Conservation (phyloP, 2,113 vertebrate genomes). For the Ciconia boyciana region DNA sequence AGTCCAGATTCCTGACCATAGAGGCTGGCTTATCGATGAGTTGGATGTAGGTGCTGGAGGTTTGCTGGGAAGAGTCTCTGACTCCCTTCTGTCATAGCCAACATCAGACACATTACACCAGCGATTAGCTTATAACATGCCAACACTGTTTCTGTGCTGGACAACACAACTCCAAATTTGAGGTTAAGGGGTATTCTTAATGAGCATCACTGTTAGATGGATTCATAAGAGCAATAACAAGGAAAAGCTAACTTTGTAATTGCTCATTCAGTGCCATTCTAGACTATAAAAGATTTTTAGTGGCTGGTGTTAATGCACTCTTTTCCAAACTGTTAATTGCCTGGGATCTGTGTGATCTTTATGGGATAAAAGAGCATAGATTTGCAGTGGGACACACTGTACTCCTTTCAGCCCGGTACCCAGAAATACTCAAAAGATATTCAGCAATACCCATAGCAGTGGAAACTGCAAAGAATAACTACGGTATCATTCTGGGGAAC, state of each 20-base stretch:
- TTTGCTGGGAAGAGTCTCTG: neutral
- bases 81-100: neutral
- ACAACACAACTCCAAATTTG: neutral
- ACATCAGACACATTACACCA: neutral
- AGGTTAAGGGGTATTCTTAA: neutral
- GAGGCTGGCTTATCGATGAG: fast-evolving
- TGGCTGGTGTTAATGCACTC: neutral
- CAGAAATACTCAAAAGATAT: neutral
- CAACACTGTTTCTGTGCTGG: neutral
- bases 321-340: conserved; percentile 2
- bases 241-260: neutral
- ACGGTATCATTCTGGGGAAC: neutral
- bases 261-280: neutral
- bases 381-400: neutral
- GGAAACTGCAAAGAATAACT: neutral
- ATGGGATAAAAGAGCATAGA: neutral
- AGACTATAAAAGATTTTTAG: neutral
- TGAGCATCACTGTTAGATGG: neutral
- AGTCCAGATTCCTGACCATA: neutral
- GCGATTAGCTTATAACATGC: neutral
- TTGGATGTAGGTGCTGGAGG: neutral
- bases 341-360: neutral
- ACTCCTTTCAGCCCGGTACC: neutral
- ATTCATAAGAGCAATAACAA: neutral
- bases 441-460: neutral